These are phyloP conservation scores for Zosterops hypoxanthus DNA, from an alignment of 2,113 vertebrate genomes.

Conservation along the genomic window DNA sequence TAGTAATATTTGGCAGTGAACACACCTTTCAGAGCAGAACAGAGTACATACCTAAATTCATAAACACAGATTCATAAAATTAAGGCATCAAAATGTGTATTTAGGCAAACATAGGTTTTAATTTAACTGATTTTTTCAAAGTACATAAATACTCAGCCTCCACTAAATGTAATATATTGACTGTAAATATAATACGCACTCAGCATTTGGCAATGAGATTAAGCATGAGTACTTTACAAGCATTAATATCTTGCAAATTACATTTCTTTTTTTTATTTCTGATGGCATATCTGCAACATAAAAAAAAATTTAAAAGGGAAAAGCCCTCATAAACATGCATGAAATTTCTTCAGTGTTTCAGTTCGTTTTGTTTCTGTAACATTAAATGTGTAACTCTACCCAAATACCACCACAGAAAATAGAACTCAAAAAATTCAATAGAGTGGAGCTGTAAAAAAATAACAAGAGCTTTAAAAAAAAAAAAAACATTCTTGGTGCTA, in stretches of 20 bases:
- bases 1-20: not conserved
- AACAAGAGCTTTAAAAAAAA: slow-evolving; percentile 36
- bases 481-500: slow-evolving; percentile 6
- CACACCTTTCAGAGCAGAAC: not conserved
- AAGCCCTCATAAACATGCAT: not conserved
- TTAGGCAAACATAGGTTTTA: not conserved
- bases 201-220: not conserved
- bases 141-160: not conserved
- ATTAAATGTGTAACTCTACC: not conserved
- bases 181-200: not conserved
- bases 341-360: not conserved
- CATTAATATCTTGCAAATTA: not conserved
- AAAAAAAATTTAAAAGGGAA: not conserved
- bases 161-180: not conserved
- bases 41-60: not conserved
- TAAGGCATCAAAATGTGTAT: not conserved
- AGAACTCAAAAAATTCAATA: not conserved
- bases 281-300: not conserved
- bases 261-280: not conserved
- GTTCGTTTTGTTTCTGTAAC: slow-evolving; percentile 30
- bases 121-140: not conserved
- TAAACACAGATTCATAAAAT: not conserved
- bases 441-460: not conserved
- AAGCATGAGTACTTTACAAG: not conserved
- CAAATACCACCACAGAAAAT: not conserved